Base-by-base conservation (phyloP, 1,140 invertebrate genomes). In the Phenacoccus solenopsis region DNA sequence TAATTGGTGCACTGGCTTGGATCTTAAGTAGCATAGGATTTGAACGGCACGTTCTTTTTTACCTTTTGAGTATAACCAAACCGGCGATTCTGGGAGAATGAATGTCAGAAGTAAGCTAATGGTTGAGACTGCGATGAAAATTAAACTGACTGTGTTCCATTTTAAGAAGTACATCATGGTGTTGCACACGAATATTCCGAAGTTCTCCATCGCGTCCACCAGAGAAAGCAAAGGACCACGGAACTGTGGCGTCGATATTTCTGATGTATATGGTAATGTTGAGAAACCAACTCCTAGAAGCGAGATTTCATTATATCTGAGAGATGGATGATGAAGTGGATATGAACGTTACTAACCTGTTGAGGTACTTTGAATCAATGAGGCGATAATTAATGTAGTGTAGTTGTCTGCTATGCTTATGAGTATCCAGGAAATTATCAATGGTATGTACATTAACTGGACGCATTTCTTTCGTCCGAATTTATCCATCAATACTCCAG, bases 51-150 rank as follows among this genome's bases (percentile, higher is more conserved):
- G 73, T 16, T 73, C 75, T 28, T 78, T 77, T 68, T 78, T 75
- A 4, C 81, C 80, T 74, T 80, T 80, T 10, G 79, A 79, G 64
- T 84, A 73, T 1, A 85, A 76, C 85, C 86, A 88, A 10, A 86
- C 78, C 27, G 87, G 87, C 1, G 86, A 85, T 78, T 88, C 87
- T 7, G 87, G 87, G 9, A 87, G 38, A 4, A 49, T 9, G 38
- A 49, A 49, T 2, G 38, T 49, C 12, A 2, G 20, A 2, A 49
- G 5, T n/a, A n/a, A 16, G 38, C 13, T 3, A 16, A 4, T 3
- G 3, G 20, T 2, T 16, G 5, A 49, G 3, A n/a, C 3, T n/a
- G 2, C 4, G 38, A n/a, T n/a, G 16, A 9, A 49, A 2, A 49
- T 49, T n/a, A 10, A 49, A 5, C 12, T n/a, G 5, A n/a, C 4